A percentile compares a stretch with the other conserved stretches of the same genome.
phyloP scores from a whole-genome alignment of 2,113 vertebrate species.

The Phasianus colchicus region DNA sequence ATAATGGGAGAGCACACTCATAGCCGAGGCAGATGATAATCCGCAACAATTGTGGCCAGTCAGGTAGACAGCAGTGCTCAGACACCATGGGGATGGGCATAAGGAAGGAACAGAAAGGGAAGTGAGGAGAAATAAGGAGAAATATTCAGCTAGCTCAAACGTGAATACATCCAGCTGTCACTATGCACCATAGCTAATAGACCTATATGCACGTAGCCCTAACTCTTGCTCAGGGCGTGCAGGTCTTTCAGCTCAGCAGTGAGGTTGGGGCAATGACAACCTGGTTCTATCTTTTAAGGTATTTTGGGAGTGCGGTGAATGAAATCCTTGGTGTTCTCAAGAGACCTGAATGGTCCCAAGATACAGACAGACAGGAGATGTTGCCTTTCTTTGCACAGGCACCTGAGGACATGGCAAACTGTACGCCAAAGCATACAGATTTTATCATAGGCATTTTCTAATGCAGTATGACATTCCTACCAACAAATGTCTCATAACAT shows the following conservation, averaged over 20 bases:
- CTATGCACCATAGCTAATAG: background rate
- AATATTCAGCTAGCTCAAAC: background rate
- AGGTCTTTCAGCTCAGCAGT: background rate
- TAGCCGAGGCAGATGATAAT: background rate
- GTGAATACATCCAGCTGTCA: background rate
- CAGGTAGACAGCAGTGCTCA: constrained; percentile 11
- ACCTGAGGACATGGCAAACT: background rate
- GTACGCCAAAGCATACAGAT: background rate
- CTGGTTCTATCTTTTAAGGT: background rate
- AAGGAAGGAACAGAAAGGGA: background rate
- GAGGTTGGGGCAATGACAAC: background rate
- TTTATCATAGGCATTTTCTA: background rate
- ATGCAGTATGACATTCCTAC: background rate
- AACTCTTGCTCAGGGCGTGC: background rate
- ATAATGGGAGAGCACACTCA: background rate
- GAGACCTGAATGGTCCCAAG: background rate
- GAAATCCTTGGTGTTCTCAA: background rate
- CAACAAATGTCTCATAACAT: background rate
- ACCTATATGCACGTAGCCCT: background rate
- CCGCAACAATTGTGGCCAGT: background rate
- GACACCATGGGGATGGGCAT: background rate
- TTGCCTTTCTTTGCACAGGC: background rate
- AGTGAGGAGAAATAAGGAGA: background rate
- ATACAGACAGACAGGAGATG: fast-evolving
- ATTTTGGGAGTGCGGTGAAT: background rate